Evolutionary conservation across 2,888 invertebrate genomes (phyloP), one percentile per base, ranked within the genome.

Genomic region (Apantesis nais): DNA sequence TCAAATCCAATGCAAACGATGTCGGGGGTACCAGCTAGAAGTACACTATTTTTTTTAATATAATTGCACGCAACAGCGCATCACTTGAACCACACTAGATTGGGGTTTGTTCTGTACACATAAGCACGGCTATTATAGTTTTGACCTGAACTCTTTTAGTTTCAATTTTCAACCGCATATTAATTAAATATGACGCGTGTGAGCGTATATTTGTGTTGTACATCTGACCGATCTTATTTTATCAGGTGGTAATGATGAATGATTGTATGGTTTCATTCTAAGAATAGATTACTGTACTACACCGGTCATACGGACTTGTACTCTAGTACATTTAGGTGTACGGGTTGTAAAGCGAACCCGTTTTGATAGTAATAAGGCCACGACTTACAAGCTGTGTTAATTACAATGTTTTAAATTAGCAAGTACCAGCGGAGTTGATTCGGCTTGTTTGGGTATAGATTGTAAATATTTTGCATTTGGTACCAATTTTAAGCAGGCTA

Each of bases 71-170:
- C n/a, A n/a, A n/a, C n/a, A n/a, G n/a, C n/a, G n/a, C n/a, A n/a
- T 16, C 29, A 25, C 68, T 82, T 77, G 19, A 1, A 66, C 79
- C 83, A 73, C 44, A 63, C 67, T 44, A 58, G 71, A 74, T 82
- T 73, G 78, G 79, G 77, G 81, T 85, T 85, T 80, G 80, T 83
- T 82, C 76, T 78, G 88, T 85, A 87, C 84, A 90, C 87, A 89
- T 88, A 84, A 86, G 80, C 82, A 83, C 76, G 79, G 78, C 83
- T 83, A 84, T 83, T 85, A 83, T 78, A 78, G 79, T 80, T 80
- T 81, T 82, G 85, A 85, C 85, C 85, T 83, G 77, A 74, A 82
- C 83, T 85, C 81, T 83, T 87, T 85, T 83, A 84, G 84, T 86
- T 85, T 87, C 84, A 86, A 87, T 88, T 86, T 86, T 74, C 81